Conservation (phyloP, 2,888 invertebrate genomes). For the Parnassius apollo region DNA sequence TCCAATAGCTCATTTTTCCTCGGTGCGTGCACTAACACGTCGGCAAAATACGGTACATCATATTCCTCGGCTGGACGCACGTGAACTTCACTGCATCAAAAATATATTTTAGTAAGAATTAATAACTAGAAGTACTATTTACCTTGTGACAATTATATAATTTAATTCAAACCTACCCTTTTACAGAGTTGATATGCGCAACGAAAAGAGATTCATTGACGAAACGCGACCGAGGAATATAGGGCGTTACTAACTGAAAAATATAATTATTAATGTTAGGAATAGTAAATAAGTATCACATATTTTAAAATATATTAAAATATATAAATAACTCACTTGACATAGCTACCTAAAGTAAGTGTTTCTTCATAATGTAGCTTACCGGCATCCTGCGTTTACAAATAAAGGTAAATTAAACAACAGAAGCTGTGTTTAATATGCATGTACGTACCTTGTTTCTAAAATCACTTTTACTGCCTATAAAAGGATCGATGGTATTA, state of each 20-base stretch:
- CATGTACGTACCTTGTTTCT: too few species aligned
- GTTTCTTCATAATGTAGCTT: too few species aligned
- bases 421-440: too few species aligned
- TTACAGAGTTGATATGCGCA: conserved; percentile 67
- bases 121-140: conserved; percentile 1
- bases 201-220: conserved; percentile 62
- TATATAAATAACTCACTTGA: too few species aligned
- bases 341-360: too few species aligned
- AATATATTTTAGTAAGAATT: too few species aligned
- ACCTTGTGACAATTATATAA: not conserved
- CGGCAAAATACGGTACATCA: conserved; percentile 44
- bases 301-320: too few species aligned
- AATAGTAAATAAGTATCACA: too few species aligned
- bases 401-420: too few species aligned
- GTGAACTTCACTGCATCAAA: conserved; percentile 44
- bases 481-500: too few species aligned
- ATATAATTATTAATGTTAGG: not conserved
- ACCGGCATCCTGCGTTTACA: too few species aligned
- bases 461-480: too few species aligned
- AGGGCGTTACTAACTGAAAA: conserved; percentile 67
- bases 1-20: conserved; percentile 44
- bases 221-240: conserved; percentile 46
- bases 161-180: conserved; percentile 54
- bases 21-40: conserved; percentile 54
- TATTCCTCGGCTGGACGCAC: conserved; percentile 57